Conservation (phyloP, 2,113 vertebrate genomes). For the Haplochromis vanheusdeni region DNA sequence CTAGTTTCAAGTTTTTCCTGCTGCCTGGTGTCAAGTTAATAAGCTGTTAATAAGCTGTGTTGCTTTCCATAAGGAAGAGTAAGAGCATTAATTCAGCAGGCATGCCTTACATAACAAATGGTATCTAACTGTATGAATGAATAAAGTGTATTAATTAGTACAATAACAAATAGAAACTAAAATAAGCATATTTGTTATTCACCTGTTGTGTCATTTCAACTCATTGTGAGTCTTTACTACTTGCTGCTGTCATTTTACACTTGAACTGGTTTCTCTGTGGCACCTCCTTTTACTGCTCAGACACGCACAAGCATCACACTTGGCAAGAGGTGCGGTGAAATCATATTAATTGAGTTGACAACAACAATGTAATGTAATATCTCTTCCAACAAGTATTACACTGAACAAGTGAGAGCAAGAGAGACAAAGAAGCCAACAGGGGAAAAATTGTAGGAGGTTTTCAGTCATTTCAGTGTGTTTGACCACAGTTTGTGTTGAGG, state of each 20-base stretch:
- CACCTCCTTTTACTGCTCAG: neutral
- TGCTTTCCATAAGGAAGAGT: neutral
- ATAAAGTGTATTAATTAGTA: neutral
- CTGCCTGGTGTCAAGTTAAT: neutral
- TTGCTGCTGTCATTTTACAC: neutral
- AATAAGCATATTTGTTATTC: fast-evolving
- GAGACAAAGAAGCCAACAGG: neutral
- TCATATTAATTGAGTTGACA: neutral
- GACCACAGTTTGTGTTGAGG: neutral
- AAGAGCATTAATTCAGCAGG: neutral
- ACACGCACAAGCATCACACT: neutral
- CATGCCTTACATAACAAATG: neutral
- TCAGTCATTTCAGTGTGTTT: neutral
- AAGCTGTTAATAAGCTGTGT: neutral
- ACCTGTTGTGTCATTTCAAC: neutral
- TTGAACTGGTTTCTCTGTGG: neutral
- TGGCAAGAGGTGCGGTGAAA: neutral
- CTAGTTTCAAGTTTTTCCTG: neutral
- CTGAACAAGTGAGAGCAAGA: neutral
- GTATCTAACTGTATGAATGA: neutral
- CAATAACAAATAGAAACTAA: neutral
- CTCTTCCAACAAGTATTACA: neutral
- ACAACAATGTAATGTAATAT: neutral
- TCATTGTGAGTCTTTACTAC: neutral
- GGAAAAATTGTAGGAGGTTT: fast-evolving